Evolutionary conservation across 1,140 invertebrate species (phyloP).

Genomic region (Caenorhabditis tropicalis): DNA sequence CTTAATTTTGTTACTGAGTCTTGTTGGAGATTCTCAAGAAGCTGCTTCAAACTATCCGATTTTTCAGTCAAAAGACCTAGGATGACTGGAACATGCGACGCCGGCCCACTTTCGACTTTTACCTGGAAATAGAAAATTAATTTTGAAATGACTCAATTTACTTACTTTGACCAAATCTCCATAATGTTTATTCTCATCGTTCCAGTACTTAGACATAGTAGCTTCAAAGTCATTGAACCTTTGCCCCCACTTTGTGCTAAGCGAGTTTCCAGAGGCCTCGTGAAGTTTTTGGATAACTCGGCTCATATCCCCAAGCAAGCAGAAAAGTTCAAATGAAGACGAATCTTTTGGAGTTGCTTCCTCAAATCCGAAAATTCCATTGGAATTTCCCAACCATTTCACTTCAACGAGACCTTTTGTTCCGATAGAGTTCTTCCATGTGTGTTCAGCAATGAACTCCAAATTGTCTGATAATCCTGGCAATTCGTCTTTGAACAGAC

Average conservation of each 20-base stretch:
- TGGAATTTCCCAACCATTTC: neutral
- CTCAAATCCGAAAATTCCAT: neutral
- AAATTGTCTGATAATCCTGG: neutral
- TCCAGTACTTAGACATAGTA: neutral
- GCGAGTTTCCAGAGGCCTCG: neutral
- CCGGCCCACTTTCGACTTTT: neutral
- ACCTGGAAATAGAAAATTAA: neutral
- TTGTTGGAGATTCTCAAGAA: neutral
- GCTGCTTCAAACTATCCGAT: neutral
- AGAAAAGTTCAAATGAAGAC: neutral
- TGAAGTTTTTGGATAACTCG: neutral
- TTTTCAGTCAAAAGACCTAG: neutral
- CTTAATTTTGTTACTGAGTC: neutral
- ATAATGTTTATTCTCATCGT: neutral
- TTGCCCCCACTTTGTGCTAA: neutral
- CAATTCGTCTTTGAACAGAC: neutral
- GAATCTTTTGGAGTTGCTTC: neutral
- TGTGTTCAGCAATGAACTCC: neutral
- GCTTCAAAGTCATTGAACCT: neutral
- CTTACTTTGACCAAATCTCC: neutral
- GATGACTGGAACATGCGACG: neutral
- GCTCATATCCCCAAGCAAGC: neutral
- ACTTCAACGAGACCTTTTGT: neutral
- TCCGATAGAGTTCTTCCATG: constrained; percentile 21
- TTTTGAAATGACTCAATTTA: neutral